Percentiles rank a stretch among this genome's conserved stretches.
Evolutionary conservation across 2,797 vertebrate genomes (phyloP).

Genomic region (Pitangus sulphuratus): DNA sequence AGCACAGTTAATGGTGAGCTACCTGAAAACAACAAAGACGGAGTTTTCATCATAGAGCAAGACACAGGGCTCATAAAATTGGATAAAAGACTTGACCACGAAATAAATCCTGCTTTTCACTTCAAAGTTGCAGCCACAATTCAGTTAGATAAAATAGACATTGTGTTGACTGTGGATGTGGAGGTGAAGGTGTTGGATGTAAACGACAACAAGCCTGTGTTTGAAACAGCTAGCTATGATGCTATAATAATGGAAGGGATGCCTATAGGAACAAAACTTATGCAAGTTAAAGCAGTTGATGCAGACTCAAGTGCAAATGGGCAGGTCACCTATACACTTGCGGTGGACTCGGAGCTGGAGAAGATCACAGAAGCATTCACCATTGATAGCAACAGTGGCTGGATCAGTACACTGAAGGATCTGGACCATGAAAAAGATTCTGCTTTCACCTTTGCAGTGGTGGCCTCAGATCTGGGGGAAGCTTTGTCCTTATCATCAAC

Average conservation of each 20-base stretch:
- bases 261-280: constrained; percentile 87
- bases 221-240: constrained; percentile 88
- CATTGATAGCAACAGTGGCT: constrained; percentile 93
- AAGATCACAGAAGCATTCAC: constrained; percentile 81
- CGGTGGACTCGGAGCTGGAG: constrained; percentile 77
- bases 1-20: constrained; percentile 87
- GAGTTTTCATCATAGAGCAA: constrained; percentile 89
- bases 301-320: constrained; percentile 91
- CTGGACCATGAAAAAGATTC: constrained; percentile 92
- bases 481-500: constrained; percentile 87
- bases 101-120: constrained; percentile 82
- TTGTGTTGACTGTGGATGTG: constrained; percentile 87
- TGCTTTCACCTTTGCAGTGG: constrained; percentile 87
- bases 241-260: constrained; percentile 92
- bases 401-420: constrained; percentile 91
- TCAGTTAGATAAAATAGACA: constrained; percentile 85
- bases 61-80: constrained; percentile 90
- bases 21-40: constrained; percentile 88
- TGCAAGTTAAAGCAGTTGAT: constrained; percentile 89
- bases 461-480: constrained; percentile 93
- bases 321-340: constrained; percentile 91
- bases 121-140: constrained; percentile 90
- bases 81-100: constrained; percentile 91
- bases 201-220: constrained; percentile 95
- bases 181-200: constrained; percentile 91